Conservation (phyloP, 2,797 vertebrate species). For the Trachurus trachurus region DNA sequence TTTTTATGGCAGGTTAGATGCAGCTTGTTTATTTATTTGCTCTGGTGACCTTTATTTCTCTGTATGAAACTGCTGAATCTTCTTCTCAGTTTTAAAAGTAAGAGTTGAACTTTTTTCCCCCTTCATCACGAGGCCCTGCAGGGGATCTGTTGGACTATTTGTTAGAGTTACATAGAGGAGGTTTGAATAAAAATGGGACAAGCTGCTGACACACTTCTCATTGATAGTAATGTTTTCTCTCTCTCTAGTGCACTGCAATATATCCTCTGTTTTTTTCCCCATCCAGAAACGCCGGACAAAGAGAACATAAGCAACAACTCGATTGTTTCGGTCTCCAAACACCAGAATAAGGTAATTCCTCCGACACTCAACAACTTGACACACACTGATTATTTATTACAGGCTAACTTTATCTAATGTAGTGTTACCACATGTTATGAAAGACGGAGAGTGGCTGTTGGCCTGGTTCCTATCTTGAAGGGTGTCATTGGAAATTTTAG, state of each 20-base stretch:
- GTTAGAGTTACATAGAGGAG: not conserved
- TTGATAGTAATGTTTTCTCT: not conserved
- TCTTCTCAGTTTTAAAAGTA: not conserved
- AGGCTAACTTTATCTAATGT: not conserved
- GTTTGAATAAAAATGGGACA: not conserved
- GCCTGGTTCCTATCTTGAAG: no score
- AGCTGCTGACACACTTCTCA: not conserved
- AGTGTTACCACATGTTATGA: not conserved
- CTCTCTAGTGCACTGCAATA: not conserved
- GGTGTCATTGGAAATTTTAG: constrained; percentile 3
- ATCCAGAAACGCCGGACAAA: constrained; percentile 94
- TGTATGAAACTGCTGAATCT: not conserved
- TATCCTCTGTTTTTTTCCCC: constrained; percentile 41
- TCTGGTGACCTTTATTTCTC: not conserved
- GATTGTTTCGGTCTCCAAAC: constrained; percentile 89
- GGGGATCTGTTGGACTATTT: not conserved
- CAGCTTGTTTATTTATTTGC: not conserved
- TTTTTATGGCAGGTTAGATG: not conserved
- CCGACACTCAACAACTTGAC: no score
- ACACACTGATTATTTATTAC: constrained; percentile 3
- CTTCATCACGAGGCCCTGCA: not conserved
- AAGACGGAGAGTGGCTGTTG: not conserved
- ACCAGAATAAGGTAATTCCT: constrained; percentile 90
- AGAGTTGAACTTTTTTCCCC: not conserved
- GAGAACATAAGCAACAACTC: constrained; percentile 91